A percentile compares a stretch with the other conserved stretches of the same genome.
These are phyloP conservation scores for Cichlasoma orientale DNA, from an alignment of 2,797 vertebrate species.

Conservation along the genomic window DNA sequence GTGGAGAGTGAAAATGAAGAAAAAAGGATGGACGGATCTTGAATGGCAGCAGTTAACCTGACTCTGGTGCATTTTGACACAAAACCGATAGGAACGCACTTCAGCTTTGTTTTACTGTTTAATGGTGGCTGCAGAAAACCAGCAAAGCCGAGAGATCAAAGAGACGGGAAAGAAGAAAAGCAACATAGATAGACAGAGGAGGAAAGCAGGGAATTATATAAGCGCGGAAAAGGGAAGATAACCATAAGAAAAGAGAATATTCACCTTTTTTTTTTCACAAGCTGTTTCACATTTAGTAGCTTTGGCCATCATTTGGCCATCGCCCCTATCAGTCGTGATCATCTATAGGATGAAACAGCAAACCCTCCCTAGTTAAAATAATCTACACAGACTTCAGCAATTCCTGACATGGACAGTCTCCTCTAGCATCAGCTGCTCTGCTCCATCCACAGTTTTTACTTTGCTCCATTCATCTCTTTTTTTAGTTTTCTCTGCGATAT, in stretches of 20 bases:
- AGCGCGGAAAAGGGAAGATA: neutral
- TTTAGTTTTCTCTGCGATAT: neutral
- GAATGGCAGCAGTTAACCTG: constrained; percentile 7
- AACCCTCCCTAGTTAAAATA: neutral
- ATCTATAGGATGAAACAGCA: neutral
- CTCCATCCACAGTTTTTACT: neutral
- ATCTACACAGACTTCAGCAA: neutral
- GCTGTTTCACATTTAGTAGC: neutral
- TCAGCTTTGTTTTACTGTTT: constrained; percentile 13
- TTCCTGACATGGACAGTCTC: neutral
- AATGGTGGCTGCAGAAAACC: neutral
- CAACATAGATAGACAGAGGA: neutral
- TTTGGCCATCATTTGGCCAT: neutral
- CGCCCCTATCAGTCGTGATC: neutral
- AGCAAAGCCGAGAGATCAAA: neutral
- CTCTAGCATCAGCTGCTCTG: neutral
- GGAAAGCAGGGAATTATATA: neutral
- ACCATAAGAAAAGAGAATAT: fast-evolving
- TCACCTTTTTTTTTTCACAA: neutral
- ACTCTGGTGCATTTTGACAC: neutral
- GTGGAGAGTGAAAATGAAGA: neutral
- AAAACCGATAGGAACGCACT: constrained; percentile 1
- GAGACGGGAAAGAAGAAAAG: neutral
- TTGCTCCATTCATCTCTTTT: neutral
- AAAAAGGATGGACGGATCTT: neutral